These are phyloP conservation scores for Cistogaster globosa DNA, from an alignment of 2,888 invertebrate species.

Conservation along the genomic window DNA sequence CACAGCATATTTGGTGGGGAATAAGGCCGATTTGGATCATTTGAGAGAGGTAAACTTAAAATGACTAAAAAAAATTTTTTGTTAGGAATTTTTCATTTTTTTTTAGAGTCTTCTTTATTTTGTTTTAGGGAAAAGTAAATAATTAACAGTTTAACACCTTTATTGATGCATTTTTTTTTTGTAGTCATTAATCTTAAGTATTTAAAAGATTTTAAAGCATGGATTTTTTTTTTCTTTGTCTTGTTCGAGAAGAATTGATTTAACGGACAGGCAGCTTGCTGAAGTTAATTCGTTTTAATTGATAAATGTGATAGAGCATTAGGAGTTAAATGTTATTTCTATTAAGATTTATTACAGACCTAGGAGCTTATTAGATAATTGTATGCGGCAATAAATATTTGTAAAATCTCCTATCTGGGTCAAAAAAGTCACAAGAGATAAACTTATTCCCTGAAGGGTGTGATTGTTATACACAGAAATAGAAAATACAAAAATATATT, in stretches of 20 bases:
- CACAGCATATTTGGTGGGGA: constrained; percentile 87
- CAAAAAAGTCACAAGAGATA: not conserved
- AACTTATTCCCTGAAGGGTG: not conserved
- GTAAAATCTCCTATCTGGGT: not conserved
- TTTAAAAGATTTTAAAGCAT: not conserved
- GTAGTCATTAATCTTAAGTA: not conserved
- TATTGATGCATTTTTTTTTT: not conserved
- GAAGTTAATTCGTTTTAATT: not conserved
- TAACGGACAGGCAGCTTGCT: not conserved
- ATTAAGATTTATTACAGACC: not conserved
- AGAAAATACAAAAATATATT: too few species aligned
- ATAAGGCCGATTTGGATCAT: constrained; percentile 91
- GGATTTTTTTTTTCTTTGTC: too few species aligned
- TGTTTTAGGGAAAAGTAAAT: not conserved
- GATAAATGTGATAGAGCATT: not conserved
- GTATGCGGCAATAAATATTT: too few species aligned
- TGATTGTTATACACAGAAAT: too few species aligned
- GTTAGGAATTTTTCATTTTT: not conserved
- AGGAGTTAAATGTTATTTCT: not conserved
- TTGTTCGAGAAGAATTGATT: too few species aligned
- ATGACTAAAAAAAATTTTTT: not conserved
- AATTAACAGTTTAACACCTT: not conserved
- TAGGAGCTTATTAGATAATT: too few species aligned
- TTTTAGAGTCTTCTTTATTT: too few species aligned
- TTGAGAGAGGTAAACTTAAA: constrained; percentile 86